These are phyloP conservation scores for Erethizon dorsatum DNA, from an alignment of 2,797 vertebrate species.

Conservation along the genomic window DNA sequence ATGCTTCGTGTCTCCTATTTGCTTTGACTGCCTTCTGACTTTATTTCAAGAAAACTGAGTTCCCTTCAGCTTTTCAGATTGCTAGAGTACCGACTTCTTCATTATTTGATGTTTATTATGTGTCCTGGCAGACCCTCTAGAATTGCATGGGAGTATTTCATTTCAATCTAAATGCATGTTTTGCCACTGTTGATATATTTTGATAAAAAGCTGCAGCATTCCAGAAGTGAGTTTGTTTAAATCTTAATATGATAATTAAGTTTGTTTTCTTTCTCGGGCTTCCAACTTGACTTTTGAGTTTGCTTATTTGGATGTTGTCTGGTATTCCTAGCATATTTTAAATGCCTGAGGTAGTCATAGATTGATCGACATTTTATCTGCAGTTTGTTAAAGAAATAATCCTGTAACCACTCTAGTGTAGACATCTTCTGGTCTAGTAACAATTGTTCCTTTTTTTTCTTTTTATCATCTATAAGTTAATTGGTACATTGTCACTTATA, in stretches of 20 bases:
- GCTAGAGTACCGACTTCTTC: neutral
- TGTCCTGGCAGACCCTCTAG: neutral
- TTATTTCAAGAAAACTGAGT: neutral
- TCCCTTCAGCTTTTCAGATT: slow-evolving; percentile 8
- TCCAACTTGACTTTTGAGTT: slow-evolving; percentile 19
- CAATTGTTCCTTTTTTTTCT: neutral
- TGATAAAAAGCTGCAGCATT: neutral
- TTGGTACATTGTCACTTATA: neutral
- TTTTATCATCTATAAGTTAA: neutral
- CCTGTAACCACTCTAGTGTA: neutral
- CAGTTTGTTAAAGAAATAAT: neutral
- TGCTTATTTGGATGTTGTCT: neutral
- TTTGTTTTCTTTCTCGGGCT: neutral
- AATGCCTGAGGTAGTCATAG: neutral
- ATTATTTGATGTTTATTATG: neutral
- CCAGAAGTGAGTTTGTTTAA: neutral
- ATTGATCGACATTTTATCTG: neutral
- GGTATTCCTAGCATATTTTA: neutral
- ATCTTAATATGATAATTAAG: neutral
- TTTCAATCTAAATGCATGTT: neutral
- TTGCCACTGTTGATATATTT: neutral
- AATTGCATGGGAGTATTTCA: neutral
- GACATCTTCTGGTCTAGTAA: neutral
- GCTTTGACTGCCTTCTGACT: neutral
- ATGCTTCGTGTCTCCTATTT: neutral